Percentiles rank a stretch among this genome's conserved stretches.
These are phyloP conservation scores for Sebastiscus tertius DNA, from an alignment of 2,797 vertebrate genomes.

Conservation along the genomic window DNA sequence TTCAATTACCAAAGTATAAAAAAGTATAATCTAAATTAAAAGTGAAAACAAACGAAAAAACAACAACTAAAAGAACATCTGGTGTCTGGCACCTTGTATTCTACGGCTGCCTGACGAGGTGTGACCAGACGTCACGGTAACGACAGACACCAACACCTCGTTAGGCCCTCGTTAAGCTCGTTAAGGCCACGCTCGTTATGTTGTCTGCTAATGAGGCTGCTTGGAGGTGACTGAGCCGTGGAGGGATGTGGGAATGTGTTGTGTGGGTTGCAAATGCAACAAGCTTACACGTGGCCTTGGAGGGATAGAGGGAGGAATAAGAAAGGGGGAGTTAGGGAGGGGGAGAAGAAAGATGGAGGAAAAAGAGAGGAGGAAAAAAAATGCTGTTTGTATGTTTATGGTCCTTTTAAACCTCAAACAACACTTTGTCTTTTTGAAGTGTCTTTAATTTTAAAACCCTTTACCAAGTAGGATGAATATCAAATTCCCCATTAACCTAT, in stretches of 20 bases:
- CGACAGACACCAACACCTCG: conserved; percentile 65
- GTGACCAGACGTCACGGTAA: conserved; percentile 57
- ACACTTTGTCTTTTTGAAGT: background rate
- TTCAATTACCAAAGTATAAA: background rate
- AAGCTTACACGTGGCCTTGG: conserved; percentile 3
- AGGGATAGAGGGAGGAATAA: background rate
- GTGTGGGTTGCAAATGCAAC: conserved; percentile 15
- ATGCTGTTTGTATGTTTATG: background rate
- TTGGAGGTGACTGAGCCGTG: conserved; percentile 61
- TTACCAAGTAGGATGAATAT: background rate
- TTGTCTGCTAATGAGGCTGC: conserved; percentile 65
- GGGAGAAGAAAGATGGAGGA: background rate
- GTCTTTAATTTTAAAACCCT: background rate
- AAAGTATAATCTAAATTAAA: background rate
- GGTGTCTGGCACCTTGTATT: conserved; percentile 62
- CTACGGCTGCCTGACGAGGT: conserved; percentile 55
- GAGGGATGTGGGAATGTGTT: conserved; percentile 39
- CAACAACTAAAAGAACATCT: conserved; percentile 64
- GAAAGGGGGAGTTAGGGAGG: background rate
- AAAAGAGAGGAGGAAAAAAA: background rate
- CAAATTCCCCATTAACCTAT: background rate
- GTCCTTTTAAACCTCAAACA: background rate
- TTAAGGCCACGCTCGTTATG: conserved; percentile 65
- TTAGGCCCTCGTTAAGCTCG: conserved; percentile 67
- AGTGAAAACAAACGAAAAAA: conserved; percentile 17